Evolutionary conservation across 1,140 invertebrate species (phyloP).

Genomic region (Drosophila lacertosa): DNA sequence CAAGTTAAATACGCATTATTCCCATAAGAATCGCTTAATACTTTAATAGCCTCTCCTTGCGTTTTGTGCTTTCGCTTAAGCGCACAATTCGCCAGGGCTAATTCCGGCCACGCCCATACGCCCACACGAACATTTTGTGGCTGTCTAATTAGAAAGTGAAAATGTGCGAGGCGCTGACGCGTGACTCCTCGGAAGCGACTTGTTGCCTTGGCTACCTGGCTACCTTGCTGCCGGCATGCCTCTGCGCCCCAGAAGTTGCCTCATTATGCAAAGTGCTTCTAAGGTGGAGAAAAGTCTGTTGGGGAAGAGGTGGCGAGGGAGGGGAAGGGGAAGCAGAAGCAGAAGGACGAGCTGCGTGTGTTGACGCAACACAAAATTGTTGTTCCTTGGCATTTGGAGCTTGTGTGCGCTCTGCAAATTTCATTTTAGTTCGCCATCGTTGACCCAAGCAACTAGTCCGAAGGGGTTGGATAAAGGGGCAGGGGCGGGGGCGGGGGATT

Average conservation of each 20-base stretch:
- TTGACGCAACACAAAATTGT: slow-evolving; percentile 42
- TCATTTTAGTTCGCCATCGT: slow-evolving; percentile 54
- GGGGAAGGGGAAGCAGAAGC: neutral
- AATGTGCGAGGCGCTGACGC: slow-evolving; percentile 73
- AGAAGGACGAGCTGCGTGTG: neutral
- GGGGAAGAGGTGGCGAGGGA: neutral
- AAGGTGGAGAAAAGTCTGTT: too few species aligned
- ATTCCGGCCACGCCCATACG: slow-evolving; percentile 17
- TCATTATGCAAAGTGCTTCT: slow-evolving; percentile 74
- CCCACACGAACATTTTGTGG: slow-evolving; percentile 24
- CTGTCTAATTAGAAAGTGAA: slow-evolving; percentile 54
- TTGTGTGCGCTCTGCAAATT: slow-evolving; percentile 53
- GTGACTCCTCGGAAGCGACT: slow-evolving; percentile 59
- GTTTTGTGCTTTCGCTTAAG: slow-evolving; percentile 12
- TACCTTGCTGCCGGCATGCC: slow-evolving; percentile 10
- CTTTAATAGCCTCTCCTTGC: neutral
- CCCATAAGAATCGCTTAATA: too few species aligned
- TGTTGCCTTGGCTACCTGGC: slow-evolving; percentile 52
- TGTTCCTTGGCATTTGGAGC: slow-evolving; percentile 56
- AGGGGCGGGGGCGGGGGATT: neutral
- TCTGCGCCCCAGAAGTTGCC: slow-evolving; percentile 39
- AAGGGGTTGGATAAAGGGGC: neutral
- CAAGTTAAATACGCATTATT: neutral
- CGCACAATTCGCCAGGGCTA: slow-evolving; percentile 21
- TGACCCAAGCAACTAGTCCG: slow-evolving; percentile 44